phyloP scores from a whole-genome alignment of 2,888 invertebrate genomes.

The Entomobrya multifasciata region DNA sequence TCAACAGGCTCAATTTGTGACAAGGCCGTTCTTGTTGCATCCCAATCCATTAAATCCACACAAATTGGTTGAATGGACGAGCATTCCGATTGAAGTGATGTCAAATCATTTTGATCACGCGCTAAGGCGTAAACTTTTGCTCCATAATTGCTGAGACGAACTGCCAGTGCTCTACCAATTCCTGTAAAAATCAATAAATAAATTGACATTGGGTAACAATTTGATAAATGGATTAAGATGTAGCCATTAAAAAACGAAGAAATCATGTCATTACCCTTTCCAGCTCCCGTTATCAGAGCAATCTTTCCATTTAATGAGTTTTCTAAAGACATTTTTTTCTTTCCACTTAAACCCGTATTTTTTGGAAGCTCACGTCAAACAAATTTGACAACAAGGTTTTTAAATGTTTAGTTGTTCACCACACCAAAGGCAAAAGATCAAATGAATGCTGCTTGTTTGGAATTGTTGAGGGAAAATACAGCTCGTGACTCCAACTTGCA shows the following conservation, averaged over 20 bases:
- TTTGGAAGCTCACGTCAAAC: no score
- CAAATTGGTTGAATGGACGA: slow-evolving; percentile 80
- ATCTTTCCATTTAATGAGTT: slow-evolving; percentile 81
- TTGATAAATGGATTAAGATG: background rate
- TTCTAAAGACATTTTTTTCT: slow-evolving; percentile 76
- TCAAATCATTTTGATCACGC: slow-evolving; percentile 80
- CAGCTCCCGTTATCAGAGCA: slow-evolving; percentile 82
- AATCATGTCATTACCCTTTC: slow-evolving; percentile 81
- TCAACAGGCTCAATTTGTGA: slow-evolving; percentile 81
- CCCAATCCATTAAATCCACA: slow-evolving; percentile 82
- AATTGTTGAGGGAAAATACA: no score
- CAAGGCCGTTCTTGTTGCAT: slow-evolving; percentile 81
- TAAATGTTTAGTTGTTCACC: background rate
- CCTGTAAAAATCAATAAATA: slow-evolving; percentile 73
- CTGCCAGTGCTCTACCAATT: slow-evolving; percentile 81
- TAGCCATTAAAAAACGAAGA: background rate
- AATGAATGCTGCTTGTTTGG: slow-evolving; percentile 21
- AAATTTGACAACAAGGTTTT: no score
- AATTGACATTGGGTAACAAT: no score
- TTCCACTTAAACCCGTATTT: background rate
- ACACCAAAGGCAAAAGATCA: slow-evolving; percentile 28
- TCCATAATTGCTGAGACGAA: slow-evolving; percentile 80
- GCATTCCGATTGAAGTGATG: slow-evolving; percentile 80
- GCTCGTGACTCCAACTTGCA: no score
- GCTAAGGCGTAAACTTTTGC: slow-evolving; percentile 81